Percentiles rank a stretch among this genome's conserved stretches.
These are phyloP conservation scores for Coregonus ussuriensis DNA, from an alignment of 2,797 vertebrate species.

Conservation along the genomic window DNA sequence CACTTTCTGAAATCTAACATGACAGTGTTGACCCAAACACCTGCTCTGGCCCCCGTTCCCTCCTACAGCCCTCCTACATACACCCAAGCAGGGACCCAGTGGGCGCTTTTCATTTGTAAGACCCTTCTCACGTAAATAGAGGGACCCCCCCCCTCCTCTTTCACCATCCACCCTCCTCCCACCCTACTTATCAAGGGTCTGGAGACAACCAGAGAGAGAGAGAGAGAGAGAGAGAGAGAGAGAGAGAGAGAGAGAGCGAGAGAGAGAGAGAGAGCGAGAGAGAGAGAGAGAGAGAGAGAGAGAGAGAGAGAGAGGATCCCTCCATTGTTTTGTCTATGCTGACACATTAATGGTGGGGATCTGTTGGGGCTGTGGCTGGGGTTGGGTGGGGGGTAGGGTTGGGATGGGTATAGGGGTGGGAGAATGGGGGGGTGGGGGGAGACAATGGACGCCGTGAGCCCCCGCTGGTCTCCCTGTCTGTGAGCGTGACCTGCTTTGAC, in stretches of 20 bases:
- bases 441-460: conserved; percentile 35
- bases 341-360: conserved; percentile 26
- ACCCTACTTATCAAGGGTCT: conserved; percentile 57
- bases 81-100: conserved; percentile 35
- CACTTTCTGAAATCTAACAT: conserved; percentile 61
- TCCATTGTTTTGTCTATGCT: conserved; percentile 66
- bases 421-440: not conserved
- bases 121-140: conserved; percentile 67
- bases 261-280: too few species aligned
- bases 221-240: too few species aligned
- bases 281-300: not conserved
- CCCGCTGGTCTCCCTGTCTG: conserved; percentile 62
- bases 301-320: conserved; percentile 57
- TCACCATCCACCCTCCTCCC: conserved; percentile 45
- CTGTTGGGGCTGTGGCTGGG: conserved; percentile 54
- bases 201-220: conserved; percentile 63
- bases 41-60: conserved; percentile 37
- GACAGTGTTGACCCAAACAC: conserved; percentile 72
- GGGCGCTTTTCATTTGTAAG: conserved; percentile 57
- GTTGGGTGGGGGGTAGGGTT: conserved; percentile 38
- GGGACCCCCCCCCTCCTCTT: conserved; percentile 46
- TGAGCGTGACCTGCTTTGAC: conserved; percentile 72
- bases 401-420: not conserved
- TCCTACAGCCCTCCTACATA: conserved; percentile 9
- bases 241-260: too few species aligned